Evolutionary conservation across 2,888 invertebrate genomes (phyloP).

Genomic region (Linhomoeus sp.): DNA sequence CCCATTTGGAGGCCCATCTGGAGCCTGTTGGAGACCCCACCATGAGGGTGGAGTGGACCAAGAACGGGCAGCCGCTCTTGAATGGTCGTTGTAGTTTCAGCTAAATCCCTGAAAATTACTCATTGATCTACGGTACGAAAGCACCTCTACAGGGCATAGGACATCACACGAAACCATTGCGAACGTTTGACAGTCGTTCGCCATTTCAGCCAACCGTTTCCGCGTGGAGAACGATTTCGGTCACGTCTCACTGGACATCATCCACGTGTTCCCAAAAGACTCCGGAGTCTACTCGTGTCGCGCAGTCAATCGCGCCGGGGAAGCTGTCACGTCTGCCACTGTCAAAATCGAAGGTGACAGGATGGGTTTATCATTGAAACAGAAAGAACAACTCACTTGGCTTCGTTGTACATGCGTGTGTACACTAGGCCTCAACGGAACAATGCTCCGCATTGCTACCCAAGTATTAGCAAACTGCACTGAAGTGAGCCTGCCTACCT

Average conservation of each 20-base stretch:
- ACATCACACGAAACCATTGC: not conserved
- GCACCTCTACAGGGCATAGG: too few species aligned
- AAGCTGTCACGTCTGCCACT: constrained; percentile 48
- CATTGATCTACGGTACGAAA: too few species aligned
- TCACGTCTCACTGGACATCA: constrained; percentile 69
- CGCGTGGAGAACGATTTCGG: constrained; percentile 85
- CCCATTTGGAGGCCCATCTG: constrained; percentile 80
- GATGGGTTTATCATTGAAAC: too few species aligned
- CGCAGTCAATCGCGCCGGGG: constrained; percentile 67
- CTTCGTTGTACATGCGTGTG: too few species aligned
- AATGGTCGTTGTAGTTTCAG: too few species aligned
- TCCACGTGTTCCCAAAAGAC: constrained; percentile 72
- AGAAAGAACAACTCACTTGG: too few species aligned
- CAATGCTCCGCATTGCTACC: too few species aligned
- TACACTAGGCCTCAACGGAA: too few species aligned
- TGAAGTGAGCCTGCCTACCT: too few species aligned
- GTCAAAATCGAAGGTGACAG: constrained; percentile 1
- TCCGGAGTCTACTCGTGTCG: constrained; percentile 75
- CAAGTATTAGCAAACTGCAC: too few species aligned
- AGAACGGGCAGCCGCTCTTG: constrained; percentile 64
- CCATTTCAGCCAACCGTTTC: constrained; percentile 33
- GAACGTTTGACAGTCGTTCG: not conserved
- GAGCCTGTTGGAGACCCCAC: constrained; percentile 38
- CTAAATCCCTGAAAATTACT: too few species aligned
- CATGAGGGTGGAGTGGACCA: constrained; percentile 28